phyloP scores from a whole-genome alignment of 2,113 vertebrate species.

The Scolopax mira region DNA sequence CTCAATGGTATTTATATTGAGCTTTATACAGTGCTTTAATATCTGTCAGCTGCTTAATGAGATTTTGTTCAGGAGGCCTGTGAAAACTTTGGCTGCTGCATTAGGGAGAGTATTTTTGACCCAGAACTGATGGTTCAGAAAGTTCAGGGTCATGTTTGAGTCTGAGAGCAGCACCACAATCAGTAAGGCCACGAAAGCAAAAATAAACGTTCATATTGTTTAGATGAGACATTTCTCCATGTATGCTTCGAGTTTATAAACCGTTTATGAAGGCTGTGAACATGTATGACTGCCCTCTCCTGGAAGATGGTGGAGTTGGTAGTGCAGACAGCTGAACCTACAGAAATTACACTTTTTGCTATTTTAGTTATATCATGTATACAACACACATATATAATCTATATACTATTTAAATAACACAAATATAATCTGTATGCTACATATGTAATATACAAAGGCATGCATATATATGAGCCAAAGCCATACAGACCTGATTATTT shows the following conservation, averaged over 20 bases:
- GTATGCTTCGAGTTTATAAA: rapidly evolving
- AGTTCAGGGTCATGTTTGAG: background rate
- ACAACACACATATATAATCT: background rate
- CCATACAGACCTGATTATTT: background rate
- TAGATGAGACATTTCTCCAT: rapidly evolving
- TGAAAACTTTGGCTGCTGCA: background rate
- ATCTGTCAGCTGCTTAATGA: background rate
- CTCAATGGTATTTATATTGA: background rate
- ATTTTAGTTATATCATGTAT: background rate
- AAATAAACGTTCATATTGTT: background rate
- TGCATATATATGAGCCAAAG: background rate
- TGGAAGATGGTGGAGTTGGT: background rate
- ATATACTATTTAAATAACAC: too few species aligned
- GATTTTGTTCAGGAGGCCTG: background rate
- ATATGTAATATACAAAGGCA: background rate
- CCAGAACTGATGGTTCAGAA: background rate
- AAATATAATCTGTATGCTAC: background rate
- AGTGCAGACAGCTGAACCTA: background rate
- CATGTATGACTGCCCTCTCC: conserved; percentile 50
- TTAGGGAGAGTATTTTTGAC: background rate
- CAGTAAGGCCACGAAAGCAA: background rate
- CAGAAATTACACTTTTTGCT: background rate
- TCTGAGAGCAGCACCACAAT: background rate
- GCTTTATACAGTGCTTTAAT: background rate
- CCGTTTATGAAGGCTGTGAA: rapidly evolving